phyloP scores from a whole-genome alignment of 2,113 vertebrate species.

The Boulengeromyrus knoepffleri region DNA sequence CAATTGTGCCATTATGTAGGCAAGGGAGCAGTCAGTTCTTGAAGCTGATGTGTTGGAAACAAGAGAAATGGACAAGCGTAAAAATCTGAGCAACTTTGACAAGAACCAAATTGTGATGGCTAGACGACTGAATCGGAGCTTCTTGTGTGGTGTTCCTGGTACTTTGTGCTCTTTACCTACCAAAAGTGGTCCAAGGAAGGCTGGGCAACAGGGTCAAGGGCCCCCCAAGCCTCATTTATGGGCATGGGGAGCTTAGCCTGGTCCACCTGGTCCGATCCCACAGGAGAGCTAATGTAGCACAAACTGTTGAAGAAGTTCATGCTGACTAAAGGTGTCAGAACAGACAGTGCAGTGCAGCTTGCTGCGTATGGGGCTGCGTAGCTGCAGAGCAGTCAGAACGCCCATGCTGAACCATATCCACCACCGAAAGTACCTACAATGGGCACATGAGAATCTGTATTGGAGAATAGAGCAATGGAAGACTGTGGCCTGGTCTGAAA shows the following conservation, averaged over 20 bases:
- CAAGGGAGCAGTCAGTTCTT: background rate
- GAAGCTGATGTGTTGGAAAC: background rate
- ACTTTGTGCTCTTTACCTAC: background rate
- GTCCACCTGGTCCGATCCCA: background rate
- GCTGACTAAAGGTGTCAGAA: background rate
- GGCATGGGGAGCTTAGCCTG: background rate
- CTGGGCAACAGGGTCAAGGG: background rate
- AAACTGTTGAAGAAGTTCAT: background rate
- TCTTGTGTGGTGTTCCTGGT: background rate
- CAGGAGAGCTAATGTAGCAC: background rate
- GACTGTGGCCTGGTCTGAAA: background rate
- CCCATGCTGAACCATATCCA: background rate
- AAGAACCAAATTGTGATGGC: background rate
- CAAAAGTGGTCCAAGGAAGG: background rate
- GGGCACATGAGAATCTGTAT: background rate
- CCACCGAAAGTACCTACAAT: background rate
- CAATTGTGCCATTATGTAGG: background rate
- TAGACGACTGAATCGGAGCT: background rate
- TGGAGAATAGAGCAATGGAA: background rate
- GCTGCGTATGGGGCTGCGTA: background rate
- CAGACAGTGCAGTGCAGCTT: background rate
- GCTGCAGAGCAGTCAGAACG: background rate
- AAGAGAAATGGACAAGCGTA: background rate
- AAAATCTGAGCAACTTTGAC: background rate
- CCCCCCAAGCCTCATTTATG: background rate